These are phyloP conservation scores for Syngnathus rostellatus DNA, from an alignment of 2,797 vertebrate genomes.

Conservation along the genomic window DNA sequence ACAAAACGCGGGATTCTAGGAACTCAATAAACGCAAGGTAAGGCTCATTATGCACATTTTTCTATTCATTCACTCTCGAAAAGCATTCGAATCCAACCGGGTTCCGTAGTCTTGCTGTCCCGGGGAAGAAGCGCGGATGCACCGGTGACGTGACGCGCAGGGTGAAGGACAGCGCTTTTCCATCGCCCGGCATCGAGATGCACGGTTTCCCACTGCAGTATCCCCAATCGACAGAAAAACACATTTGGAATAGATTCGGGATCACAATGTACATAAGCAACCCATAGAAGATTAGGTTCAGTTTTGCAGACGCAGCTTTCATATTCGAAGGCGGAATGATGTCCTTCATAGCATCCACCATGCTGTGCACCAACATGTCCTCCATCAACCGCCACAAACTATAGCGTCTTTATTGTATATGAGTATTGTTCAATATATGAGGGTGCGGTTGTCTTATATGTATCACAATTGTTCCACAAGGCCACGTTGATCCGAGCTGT, in stretches of 20 bases:
- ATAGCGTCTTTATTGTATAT: neutral
- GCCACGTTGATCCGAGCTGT: constrained; percentile 26
- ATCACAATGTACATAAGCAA: neutral
- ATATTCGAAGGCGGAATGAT: constrained; percentile 15
- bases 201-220: constrained; percentile 40
- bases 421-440: neutral
- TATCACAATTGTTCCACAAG: constrained; percentile 16
- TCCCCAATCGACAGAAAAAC: constrained; percentile 17
- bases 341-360: constrained; percentile 42
- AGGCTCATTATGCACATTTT: constrained; percentile 25
- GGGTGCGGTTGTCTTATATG: neutral
- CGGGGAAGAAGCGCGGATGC: constrained; percentile 31
- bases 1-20: constrained; percentile 35
- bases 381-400: neutral
- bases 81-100: neutral
- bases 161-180: constrained; percentile 68
- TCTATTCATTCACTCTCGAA: constrained; percentile 30
- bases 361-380: constrained; percentile 5
- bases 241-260: neutral
- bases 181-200: constrained; percentile 50
- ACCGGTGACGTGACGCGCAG: constrained; percentile 29
- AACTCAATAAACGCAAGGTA: constrained; percentile 42
- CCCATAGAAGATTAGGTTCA: neutral
- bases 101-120: neutral
- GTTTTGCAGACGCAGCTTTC: neutral